phyloP scores from a whole-genome alignment of 1,140 invertebrate genomes.

The Spodoptera frugiperda region DNA sequence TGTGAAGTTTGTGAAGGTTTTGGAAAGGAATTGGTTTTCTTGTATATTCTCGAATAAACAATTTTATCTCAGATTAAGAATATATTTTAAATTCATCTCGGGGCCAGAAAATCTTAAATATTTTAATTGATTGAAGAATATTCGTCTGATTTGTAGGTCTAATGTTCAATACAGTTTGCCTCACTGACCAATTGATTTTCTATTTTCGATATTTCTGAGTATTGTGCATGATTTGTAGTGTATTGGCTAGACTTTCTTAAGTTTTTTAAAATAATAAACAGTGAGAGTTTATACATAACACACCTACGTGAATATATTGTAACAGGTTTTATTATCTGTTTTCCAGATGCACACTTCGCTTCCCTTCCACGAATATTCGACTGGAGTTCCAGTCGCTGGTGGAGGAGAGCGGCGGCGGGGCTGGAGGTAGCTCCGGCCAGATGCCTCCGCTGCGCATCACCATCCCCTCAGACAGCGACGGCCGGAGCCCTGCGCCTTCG shows the following conservation, averaged over 20 bases:
- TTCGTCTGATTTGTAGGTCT: no score
- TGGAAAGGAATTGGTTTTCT: slow-evolving; percentile 3
- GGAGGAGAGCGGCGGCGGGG: slow-evolving; percentile 86
- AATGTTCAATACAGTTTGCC: not conserved
- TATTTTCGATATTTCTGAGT: no score
- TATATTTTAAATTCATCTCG: not conserved
- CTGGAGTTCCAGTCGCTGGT: slow-evolving; percentile 97
- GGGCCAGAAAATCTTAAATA: not conserved
- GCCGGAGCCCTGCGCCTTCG: slow-evolving; percentile 96
- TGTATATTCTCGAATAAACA: not conserved
- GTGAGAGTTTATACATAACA: no score
- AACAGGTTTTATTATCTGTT: not conserved
- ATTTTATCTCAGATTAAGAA: not conserved
- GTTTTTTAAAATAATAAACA: no score
- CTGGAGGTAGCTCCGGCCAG: slow-evolving; percentile 76
- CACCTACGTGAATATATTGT: not conserved
- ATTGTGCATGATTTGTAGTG: no score
- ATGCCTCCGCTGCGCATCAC: slow-evolving; percentile 94
- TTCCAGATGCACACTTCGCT: slow-evolving; percentile 96
- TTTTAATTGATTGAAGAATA: no score
- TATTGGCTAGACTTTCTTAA: no score
- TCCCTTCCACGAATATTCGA: slow-evolving; percentile 98
- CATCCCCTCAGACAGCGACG: slow-evolving; percentile 92
- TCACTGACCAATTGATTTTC: no score
- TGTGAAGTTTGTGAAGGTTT: not conserved